Evolutionary conservation across 1,140 invertebrate genomes (phyloP).

Genomic region (Anastrepha ludens): DNA sequence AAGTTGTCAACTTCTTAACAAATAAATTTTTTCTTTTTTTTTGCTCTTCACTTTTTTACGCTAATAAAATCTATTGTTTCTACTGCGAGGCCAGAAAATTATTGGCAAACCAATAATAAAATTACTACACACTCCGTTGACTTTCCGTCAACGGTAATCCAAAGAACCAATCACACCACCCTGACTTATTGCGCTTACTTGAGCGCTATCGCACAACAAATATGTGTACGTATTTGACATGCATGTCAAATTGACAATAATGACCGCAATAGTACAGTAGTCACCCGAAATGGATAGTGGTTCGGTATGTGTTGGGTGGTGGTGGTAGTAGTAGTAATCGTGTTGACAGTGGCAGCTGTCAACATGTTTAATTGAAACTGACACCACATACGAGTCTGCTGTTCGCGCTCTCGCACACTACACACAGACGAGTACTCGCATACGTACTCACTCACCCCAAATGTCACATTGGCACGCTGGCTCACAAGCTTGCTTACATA

Average conservation of each 20-base stretch:
- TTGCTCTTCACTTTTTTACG: slow-evolving; percentile 25
- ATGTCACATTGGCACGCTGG: neutral
- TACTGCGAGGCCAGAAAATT: neutral
- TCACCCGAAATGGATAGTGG: slow-evolving; percentile 33
- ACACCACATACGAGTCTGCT: slow-evolving; percentile 60
- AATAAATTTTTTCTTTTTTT: neutral
- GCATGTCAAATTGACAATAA: slow-evolving; percentile 53
- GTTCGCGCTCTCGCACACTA: neutral
- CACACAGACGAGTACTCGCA: neutral
- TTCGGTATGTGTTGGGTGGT: slow-evolving; percentile 34
- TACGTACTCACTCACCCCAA: slow-evolving; percentile 32
- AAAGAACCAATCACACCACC: slow-evolving; percentile 39
- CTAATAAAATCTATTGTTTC: slow-evolving; percentile 44
- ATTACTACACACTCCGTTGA: neutral
- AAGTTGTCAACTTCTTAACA: slow-evolving; percentile 27
- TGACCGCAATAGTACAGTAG: slow-evolving; percentile 47
- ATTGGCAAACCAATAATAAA: slow-evolving; percentile 34
- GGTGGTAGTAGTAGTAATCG: neutral
- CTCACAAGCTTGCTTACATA: neutral
- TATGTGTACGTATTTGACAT: slow-evolving; percentile 30
- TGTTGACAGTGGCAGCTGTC: slow-evolving; percentile 64
- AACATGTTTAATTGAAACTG: slow-evolving; percentile 74
- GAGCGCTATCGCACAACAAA: neutral
- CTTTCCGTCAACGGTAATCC: neutral
- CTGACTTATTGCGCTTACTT: neutral